A percentile compares a stretch with the other conserved stretches of the same genome.
Conservation (phyloP, 2,797 vertebrate species). For the Amblyopsis hoosieri region DNA sequence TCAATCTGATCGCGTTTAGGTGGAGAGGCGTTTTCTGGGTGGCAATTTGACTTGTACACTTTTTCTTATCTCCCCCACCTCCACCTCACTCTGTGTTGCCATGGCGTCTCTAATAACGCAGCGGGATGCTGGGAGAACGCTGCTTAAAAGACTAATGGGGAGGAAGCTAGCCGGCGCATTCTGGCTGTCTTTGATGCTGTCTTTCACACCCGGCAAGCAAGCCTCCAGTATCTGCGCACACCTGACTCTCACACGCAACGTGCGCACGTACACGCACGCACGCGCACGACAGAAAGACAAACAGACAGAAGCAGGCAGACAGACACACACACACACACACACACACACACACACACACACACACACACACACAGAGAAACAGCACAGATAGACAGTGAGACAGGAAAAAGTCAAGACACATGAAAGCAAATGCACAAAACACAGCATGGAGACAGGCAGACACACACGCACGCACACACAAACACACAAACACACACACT, state of each 20-base stretch:
- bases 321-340: slow-evolving; percentile 6
- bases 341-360: slow-evolving; percentile 7
- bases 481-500: slow-evolving; percentile 1
- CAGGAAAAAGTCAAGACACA: not conserved
- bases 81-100: slow-evolving; percentile 42
- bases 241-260: not conserved
- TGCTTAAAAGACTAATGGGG: slow-evolving; percentile 44
- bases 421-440: not conserved
- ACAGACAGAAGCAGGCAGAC: not conserved
- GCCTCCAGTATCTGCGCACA: not conserved
- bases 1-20: slow-evolving; percentile 57
- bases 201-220: slow-evolving; percentile 15
- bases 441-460: slow-evolving; percentile 36
- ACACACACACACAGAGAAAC: not conserved
- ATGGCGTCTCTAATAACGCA: slow-evolving; percentile 53
- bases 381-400: slow-evolving; percentile 4
- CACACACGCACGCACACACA: slow-evolving; percentile 11
- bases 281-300: not conserved
- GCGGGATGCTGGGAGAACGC: slow-evolving; percentile 43
- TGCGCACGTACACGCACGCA: not conserved
- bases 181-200: slow-evolving; percentile 41
- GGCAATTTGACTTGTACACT: slow-evolving; percentile 58
- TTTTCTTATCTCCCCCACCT: slow-evolving; percentile 23
- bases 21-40: slow-evolving; percentile 54
- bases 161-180: slow-evolving; percentile 45